Base-by-base conservation (phyloP, 2,797 vertebrate species). In the Numenius phaeopus region DNA sequence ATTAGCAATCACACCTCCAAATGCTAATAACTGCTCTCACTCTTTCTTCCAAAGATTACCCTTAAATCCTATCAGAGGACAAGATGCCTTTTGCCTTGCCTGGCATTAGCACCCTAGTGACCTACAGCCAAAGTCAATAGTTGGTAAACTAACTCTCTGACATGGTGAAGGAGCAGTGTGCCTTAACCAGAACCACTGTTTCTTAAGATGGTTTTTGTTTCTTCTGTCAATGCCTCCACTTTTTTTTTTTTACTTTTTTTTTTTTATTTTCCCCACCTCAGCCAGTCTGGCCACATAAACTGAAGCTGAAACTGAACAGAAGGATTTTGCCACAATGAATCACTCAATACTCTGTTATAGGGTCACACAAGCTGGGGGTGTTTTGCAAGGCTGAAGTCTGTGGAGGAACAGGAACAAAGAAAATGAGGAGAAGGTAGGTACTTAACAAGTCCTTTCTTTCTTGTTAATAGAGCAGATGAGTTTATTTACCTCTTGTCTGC, bases 21-120 rank as follows among this genome's bases (percentile, higher is more conserved):
- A 87, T 69, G 67, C 83, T 91, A 89, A 46, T 76, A 93, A 55
- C 69, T 89, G 57, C 73, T 97, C 71, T 97, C 92, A 83, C 77
- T 94, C 81, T 93, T 95, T 96, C 83, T 93, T 57, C 81, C 10
- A 34, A 80, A 87, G 96, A 96, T 97, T 97, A 94, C 65, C 66
- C 65, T 75, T 95, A 97, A 96, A 96, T 97, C 94, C 96, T 94
- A 96, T 96, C 92, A 97, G 79, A 88, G 77, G 72, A 90, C 83
- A 89, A 65, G 79, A 89, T 69, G 92, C 73, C 72, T 95, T 97
- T 94, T 96, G 94, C 95, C 78, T 86, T 95, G 80, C 57, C 77
- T 96, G 91, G 90, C 75, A 40, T 96, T 93, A 94, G 62, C 75
- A 95, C 87, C 87, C 81, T 83, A 44, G 46, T 95, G 91, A 89